These are phyloP conservation scores for Belonocnema kinseyi DNA, from an alignment of 1,140 invertebrate genomes.

Conservation along the genomic window DNA sequence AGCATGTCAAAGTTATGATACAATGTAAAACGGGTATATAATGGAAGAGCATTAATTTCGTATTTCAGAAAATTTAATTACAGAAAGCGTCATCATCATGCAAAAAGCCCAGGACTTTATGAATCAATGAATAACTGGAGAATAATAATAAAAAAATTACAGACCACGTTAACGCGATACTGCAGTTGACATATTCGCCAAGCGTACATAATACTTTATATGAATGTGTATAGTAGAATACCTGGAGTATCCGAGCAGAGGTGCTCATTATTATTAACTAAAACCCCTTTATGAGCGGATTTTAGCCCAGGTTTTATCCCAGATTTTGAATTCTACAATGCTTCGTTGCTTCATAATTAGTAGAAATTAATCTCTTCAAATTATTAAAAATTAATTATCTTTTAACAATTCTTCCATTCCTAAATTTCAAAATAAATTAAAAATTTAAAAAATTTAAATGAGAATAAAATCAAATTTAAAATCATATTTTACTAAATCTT, in stretches of 20 bases:
- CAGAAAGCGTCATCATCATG: conserved; percentile 41
- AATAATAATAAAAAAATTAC: conserved; percentile 51
- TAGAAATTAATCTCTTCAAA: not conserved
- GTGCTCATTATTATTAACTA: conserved; percentile 54
- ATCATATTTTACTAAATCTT: too few species aligned
- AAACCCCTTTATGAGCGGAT: not conserved
- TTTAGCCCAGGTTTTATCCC: not conserved
- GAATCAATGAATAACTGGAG: not conserved
- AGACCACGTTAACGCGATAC: conserved; percentile 64
- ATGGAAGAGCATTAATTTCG: conserved; percentile 47
- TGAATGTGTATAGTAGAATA: conserved; percentile 62
- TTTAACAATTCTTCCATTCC: not conserved
- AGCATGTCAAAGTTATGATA: not conserved
- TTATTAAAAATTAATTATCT: not conserved
- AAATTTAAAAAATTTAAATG: too few species aligned
- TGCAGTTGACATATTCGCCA: conserved; percentile 71
- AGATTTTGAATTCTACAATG: not conserved
- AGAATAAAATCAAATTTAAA: too few species aligned
- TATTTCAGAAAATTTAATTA: conserved; percentile 50
- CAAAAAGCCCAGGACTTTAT: conserved; percentile 31
- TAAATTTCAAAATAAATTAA: not conserved
- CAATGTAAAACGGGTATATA: conserved; percentile 41
- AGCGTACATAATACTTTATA: conserved; percentile 68
- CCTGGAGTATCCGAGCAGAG: conserved; percentile 63
- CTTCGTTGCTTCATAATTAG: not conserved